These are phyloP conservation scores for Athalia circularis DNA, from an alignment of 2,888 invertebrate genomes.

Conservation along the genomic window DNA sequence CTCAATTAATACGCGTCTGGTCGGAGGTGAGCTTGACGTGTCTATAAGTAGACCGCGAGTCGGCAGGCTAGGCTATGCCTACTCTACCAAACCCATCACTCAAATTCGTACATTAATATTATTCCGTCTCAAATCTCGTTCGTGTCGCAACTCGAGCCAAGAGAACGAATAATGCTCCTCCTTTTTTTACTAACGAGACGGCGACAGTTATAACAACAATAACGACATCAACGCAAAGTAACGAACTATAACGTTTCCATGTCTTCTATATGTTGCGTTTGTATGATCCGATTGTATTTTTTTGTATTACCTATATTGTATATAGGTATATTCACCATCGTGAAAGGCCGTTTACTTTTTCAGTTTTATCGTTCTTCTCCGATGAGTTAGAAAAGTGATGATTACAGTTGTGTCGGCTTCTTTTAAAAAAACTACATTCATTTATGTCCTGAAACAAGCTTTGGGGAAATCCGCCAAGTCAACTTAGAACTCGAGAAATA, in stretches of 20 bases:
- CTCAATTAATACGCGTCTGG: conserved; percentile 72
- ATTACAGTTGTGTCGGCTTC: background rate
- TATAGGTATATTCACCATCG: no score
- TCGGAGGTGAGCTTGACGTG: conserved; percentile 63
- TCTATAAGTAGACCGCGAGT: conserved; percentile 70
- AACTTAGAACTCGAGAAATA: conserved; percentile 22
- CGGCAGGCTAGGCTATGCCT: conserved; percentile 49
- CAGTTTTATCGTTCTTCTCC: no score
- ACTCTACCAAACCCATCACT: conserved; percentile 61
- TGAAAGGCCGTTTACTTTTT: no score
- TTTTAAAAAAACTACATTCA: background rate
- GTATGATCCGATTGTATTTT: conserved; percentile 4
- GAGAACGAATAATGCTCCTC: conserved; percentile 54
- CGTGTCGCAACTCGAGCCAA: conserved; percentile 34
- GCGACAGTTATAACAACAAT: conserved; percentile 42
- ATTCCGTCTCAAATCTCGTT: conserved; percentile 57
- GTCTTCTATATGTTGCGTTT: background rate
- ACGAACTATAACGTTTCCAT: conserved; percentile 5
- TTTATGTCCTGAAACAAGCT: background rate
- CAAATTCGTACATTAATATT: conserved; percentile 70
- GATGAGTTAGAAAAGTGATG: no score
- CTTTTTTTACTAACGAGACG: conserved; percentile 66
- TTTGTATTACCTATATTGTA: background rate
- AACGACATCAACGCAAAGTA: conserved; percentile 38
- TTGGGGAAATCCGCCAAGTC: background rate